Evolutionary conservation across 1,140 invertebrate genomes (phyloP).

Genomic region (Ostrea edulis): DNA sequence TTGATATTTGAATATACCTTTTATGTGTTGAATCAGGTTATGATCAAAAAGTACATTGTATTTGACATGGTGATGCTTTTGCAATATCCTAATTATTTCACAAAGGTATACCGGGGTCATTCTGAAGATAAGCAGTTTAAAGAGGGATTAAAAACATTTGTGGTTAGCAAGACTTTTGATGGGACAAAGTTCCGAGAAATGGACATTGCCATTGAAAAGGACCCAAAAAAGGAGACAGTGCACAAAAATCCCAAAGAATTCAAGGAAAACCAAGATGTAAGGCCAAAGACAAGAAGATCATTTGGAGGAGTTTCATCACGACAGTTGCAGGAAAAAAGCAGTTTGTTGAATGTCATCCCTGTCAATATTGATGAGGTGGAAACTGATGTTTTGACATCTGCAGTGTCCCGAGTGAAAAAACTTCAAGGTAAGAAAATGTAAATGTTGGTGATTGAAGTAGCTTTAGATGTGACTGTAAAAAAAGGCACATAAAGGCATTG

Average conservation of each 20-base stretch:
- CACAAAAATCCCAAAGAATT: background rate
- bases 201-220: background rate
- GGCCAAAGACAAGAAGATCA: background rate
- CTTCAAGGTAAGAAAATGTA: background rate
- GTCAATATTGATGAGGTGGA: background rate
- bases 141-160: background rate
- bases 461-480: too few species aligned
- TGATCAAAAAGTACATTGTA: background rate
- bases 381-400: background rate
- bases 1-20: background rate
- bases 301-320: background rate
- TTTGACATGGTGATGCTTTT: background rate
- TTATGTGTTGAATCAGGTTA: background rate
- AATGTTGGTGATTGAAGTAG: background rate
- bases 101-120: conserved; percentile 49
- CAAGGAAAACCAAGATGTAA: background rate
- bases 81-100: background rate
- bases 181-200: conserved; percentile 15
- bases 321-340: background rate
- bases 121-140: background rate
- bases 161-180: conserved; percentile 15
- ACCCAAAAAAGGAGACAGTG: background rate
- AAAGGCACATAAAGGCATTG: too few species aligned
- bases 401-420: background rate
- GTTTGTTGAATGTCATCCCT: conserved; percentile 11